phyloP scores from a whole-genome alignment of 2,797 vertebrate species.

The Geotrypetes seraphini region DNA sequence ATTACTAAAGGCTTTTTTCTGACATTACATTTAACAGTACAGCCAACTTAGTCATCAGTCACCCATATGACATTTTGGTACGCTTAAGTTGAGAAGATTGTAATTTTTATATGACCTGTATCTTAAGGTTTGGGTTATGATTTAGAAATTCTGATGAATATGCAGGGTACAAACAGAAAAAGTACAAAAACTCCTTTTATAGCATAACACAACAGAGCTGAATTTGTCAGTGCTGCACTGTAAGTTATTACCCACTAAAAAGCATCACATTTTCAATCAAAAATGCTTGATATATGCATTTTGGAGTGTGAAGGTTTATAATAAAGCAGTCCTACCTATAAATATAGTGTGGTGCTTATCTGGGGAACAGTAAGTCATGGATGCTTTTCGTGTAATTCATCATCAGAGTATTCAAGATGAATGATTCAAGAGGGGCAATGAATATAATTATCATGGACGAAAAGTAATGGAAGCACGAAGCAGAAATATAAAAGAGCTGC shows the following conservation, averaged over 20 bases:
- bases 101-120: too few species aligned
- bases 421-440: slow-evolving; percentile 9
- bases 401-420: slow-evolving; percentile 14
- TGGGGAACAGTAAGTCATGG: slow-evolving; percentile 8
- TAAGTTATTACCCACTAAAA: slow-evolving; percentile 3
- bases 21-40: too few species aligned
- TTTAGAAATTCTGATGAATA: too few species aligned
- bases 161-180: too few species aligned
- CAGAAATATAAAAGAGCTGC: background rate
- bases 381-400: slow-evolving; percentile 8
- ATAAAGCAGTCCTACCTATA: background rate
- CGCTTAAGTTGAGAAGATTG: too few species aligned
- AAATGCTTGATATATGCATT: background rate
- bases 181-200: too few species aligned
- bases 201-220: background rate
- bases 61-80: too few species aligned
- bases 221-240: background rate
- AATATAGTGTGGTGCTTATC: slow-evolving; percentile 4
- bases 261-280: background rate
- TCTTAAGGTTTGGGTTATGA: too few species aligned
- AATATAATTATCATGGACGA: slow-evolving; percentile 12
- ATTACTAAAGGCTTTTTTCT: too few species aligned
- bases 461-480: slow-evolving; percentile 15
- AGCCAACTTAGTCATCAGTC: too few species aligned
- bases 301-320: slow-evolving; percentile 10